Evolutionary conservation across 2,113 vertebrate species (phyloP).

Genomic region (Apteryx owenii): DNA sequence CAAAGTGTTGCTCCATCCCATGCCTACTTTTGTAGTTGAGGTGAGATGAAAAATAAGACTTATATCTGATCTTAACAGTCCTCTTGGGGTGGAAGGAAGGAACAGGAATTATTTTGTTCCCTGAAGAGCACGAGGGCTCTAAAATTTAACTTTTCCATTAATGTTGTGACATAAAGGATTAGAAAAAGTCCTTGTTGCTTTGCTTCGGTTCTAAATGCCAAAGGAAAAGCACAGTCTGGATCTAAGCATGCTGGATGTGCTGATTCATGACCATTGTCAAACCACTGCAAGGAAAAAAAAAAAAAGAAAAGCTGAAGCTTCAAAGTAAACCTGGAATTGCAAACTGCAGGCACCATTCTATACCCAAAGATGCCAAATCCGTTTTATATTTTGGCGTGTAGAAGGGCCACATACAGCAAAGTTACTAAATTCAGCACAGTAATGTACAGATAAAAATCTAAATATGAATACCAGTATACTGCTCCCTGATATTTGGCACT

Average conservation of each 20-base stretch:
- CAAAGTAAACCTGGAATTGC: not conserved
- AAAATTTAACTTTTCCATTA: not conserved
- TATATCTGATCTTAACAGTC: not conserved
- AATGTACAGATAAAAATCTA: constrained; percentile 40
- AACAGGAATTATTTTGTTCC: not conserved
- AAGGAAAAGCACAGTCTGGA: not conserved
- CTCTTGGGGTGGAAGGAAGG: not conserved
- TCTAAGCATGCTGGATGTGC: not conserved
- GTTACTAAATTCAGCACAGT: constrained; percentile 38
- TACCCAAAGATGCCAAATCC: not conserved
- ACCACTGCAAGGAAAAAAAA: not conserved
- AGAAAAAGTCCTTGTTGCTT: not conserved
- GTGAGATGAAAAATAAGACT: not conserved
- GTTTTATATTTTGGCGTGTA: not conserved
- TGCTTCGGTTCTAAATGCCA: not conserved
- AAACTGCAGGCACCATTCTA: not conserved
- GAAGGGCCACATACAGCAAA: constrained; percentile 16
- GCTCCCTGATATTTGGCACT: constrained; percentile 28
- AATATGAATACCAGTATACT: constrained; percentile 25
- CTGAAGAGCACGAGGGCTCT: not conserved
- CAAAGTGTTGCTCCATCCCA: constrained; percentile 16
- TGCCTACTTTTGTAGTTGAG: not conserved
- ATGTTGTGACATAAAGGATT: not conserved
- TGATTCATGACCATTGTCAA: constrained; percentile 13
- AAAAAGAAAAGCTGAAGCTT: not conserved